These are phyloP conservation scores for Pachycephala philippinensis DNA, from an alignment of 2,113 vertebrate genomes.

Conservation along the genomic window DNA sequence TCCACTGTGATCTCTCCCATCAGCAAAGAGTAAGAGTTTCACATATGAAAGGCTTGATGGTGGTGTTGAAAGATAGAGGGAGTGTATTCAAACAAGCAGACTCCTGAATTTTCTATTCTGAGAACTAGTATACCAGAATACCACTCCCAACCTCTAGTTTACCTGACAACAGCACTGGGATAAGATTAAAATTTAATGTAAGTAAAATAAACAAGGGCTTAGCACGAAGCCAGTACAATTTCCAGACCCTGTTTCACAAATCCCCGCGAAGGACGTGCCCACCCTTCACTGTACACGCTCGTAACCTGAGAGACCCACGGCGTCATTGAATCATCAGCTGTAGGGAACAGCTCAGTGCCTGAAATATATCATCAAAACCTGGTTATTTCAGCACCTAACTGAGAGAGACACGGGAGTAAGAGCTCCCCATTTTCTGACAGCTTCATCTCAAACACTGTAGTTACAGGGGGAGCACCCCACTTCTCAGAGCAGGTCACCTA, in stretches of 20 bases:
- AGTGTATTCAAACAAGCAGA: slow-evolving; percentile 24
- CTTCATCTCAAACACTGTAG: background rate
- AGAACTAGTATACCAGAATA: background rate
- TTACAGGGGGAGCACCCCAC: background rate
- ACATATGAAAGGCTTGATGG: background rate
- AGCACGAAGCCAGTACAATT: background rate
- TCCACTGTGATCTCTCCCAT: background rate
- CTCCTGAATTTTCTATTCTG: background rate
- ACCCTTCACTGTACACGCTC: background rate
- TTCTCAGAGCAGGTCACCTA: background rate
- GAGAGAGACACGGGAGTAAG: background rate
- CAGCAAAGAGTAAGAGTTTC: background rate
- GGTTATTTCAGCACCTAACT: background rate
- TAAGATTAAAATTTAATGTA: background rate
- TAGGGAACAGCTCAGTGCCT: background rate
- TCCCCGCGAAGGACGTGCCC: fast-evolving
- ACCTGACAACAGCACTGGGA: background rate
- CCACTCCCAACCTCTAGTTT: background rate
- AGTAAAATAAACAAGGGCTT: background rate
- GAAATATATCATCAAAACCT: background rate
- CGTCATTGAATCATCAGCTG: background rate
- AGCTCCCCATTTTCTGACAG: background rate
- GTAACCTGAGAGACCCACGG: background rate
- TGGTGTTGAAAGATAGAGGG: slow-evolving; percentile 42
- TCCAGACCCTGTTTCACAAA: background rate